Percentiles rank a stretch among this genome's conserved stretches.
Evolutionary conservation across 2,797 vertebrate genomes (phyloP).

Genomic region (Enteromius trimaculatus): DNA sequence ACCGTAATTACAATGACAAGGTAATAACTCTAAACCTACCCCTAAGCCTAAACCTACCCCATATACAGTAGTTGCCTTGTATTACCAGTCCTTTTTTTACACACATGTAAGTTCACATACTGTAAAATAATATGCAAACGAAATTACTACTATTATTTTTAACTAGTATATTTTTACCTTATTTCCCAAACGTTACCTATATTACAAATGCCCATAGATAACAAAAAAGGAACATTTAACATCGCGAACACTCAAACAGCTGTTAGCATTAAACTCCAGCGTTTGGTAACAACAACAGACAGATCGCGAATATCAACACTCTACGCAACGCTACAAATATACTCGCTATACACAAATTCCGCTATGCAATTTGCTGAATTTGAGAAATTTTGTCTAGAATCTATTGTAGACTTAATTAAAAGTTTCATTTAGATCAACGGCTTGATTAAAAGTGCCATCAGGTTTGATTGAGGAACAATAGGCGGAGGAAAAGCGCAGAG

Average conservation of each 20-base stretch:
- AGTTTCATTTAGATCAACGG: conserved; percentile 47
- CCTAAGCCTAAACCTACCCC: too few species aligned
- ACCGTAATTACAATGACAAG: too few species aligned
- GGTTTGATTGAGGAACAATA: conserved; percentile 45
- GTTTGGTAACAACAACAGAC: neutral
- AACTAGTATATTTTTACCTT: neutral
- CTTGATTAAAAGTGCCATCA: conserved; percentile 37
- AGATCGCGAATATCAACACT: neutral
- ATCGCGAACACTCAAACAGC: neutral
- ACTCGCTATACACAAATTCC: neutral
- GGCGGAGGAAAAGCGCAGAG: conserved; percentile 46
- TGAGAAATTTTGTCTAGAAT: neutral
- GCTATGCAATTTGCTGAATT: conserved; percentile 28
- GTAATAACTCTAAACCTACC: too few species aligned
- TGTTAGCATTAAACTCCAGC: neutral
- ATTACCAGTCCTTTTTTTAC: too few species aligned
- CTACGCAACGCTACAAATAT: neutral
- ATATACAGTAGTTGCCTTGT: too few species aligned
- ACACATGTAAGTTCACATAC: too few species aligned
- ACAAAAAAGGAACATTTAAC: neutral
- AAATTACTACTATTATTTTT: too few species aligned
- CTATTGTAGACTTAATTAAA: conserved; percentile 55
- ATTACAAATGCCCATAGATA: neutral
- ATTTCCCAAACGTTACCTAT: neutral
- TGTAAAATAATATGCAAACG: too few species aligned